Evolutionary conservation across 1,140 invertebrate genomes (phyloP).

Genomic region (Octopus sinensis): DNA sequence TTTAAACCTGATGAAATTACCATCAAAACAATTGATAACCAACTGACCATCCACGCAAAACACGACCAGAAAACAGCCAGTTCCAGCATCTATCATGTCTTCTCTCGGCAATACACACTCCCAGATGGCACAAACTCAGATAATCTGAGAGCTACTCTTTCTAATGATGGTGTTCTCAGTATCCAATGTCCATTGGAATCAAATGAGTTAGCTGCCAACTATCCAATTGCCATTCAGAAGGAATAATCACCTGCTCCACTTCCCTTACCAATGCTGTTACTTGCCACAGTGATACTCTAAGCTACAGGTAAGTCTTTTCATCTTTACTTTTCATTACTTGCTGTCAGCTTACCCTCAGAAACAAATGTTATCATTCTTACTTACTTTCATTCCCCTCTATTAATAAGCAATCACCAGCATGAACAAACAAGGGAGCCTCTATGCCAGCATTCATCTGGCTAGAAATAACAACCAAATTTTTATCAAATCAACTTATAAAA

Average conservation of each 20-base stretch:
- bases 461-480: too few relatives aligned
- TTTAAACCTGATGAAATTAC: constrained; percentile 78
- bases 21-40: constrained; percentile 77
- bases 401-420: too few relatives aligned
- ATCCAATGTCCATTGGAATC: constrained; percentile 64
- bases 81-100: constrained; percentile 71
- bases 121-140: constrained; percentile 50
- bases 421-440: too few relatives aligned
- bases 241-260: not conserved
- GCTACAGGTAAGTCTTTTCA: too few relatives aligned
- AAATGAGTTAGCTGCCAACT: not conserved
- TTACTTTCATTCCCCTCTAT: too few relatives aligned
- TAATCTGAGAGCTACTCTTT: constrained; percentile 45
- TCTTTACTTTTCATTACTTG: too few relatives aligned
- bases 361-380: too few relatives aligned
- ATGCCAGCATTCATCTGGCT: too few relatives aligned
- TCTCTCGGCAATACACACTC: constrained; percentile 59
- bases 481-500: too few relatives aligned
- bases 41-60: constrained; percentile 75
- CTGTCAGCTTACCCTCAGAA: too few relatives aligned
- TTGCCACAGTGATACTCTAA: too few relatives aligned
- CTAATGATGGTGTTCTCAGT: constrained; percentile 49
- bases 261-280: too few relatives aligned
- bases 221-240: not conserved
- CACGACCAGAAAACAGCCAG: constrained; percentile 76